Percentiles rank a stretch among this genome's conserved stretches.
Evolutionary conservation across 2,113 vertebrate species (phyloP).

Genomic region (Pseudopipra pipra): DNA sequence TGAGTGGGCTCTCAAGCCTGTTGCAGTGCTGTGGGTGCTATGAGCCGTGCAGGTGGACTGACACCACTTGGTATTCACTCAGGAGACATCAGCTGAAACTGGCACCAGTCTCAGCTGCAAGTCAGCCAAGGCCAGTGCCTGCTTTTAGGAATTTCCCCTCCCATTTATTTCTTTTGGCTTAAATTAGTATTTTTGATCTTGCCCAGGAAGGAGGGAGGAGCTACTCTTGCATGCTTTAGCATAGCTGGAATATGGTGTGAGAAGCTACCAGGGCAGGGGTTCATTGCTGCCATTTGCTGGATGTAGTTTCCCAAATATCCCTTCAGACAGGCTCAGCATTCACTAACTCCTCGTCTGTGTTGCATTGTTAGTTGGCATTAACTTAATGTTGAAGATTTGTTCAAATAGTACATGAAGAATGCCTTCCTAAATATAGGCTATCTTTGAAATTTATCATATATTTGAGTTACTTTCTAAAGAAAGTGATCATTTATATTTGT

Average conservation of each 20-base stretch:
- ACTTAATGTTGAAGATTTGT: background rate
- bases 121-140: background rate
- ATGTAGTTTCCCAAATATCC: background rate
- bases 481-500: background rate
- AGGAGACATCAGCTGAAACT: background rate
- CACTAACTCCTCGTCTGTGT: background rate
- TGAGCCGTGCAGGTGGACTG: background rate
- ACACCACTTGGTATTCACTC: fast-evolving
- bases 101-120: background rate
- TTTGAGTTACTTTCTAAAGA: background rate
- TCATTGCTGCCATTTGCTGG: background rate
- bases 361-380: background rate
- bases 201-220: background rate
- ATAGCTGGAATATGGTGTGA: background rate
- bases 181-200: background rate
- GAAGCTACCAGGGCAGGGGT: background rate
- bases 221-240: background rate
- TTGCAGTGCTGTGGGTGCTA: background rate
- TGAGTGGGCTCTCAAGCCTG: background rate
- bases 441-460: background rate
- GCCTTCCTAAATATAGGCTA: background rate
- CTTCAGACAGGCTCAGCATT: background rate
- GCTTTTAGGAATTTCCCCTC: background rate
- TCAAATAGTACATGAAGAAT: background rate
- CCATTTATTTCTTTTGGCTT: background rate